Evolutionary conservation across 2,797 vertebrate genomes (phyloP), one percentile per base, ranked within the genome.

Genomic region (Eleutherodactylus coqui): DNA sequence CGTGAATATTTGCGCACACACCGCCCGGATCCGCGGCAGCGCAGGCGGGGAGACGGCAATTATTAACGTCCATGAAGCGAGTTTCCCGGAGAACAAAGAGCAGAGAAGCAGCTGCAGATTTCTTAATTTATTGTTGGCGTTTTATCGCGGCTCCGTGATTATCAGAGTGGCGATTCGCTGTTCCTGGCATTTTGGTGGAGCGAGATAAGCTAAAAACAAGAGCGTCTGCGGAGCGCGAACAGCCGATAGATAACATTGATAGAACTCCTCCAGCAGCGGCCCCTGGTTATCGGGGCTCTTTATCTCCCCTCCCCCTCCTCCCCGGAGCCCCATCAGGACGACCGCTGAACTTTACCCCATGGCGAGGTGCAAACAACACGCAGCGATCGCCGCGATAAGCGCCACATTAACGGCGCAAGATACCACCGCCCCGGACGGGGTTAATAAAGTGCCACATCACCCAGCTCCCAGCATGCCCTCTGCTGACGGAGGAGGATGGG

Each of bases 121-220:
- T 93, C 93, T 93, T 94, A 93, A 95, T 95, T 95, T 94, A 82
- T 92, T 90, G 89, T 94, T 92, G 90, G 90, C 92, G 88, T 93
- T 93, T 96, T 94, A 92, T 90, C 89, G 92, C 88, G 75, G 90
- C 88, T 88, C 93, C 67, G 87, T 90, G 91, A 94, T 94, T 93
- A 95, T 94, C 93, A 91, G 92, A 92, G 94, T 89, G 38, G 94
- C 94, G 94, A 93, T 95, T 93, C 92, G 90, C 95, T 97, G 96
- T 97, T 97, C 96, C 96, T 97, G 96, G 96, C 97, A 97, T 97
- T 98, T 98, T 98, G 97, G 96, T 95, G 94, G 93, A 94, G 96
- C 53, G 91, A 97, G 97, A 99, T 97, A 97, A 98, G 96, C 89
- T 94, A 93, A 96, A 97, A 97, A 96, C 96, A 96, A 96, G 95